Conservation (phyloP, 2,888 invertebrate genomes). For the Cryptocephalus primarius region DNA sequence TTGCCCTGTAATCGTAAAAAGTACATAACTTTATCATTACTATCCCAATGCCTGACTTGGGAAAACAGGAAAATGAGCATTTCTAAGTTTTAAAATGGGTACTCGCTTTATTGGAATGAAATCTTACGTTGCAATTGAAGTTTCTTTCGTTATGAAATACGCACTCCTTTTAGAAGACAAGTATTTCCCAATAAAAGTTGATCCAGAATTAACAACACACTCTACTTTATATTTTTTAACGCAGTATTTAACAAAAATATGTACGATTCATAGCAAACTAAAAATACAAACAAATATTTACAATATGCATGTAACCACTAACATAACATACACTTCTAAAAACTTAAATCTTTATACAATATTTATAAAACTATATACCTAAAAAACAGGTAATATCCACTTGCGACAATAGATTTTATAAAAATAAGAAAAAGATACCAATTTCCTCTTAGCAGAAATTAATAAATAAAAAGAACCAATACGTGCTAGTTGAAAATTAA, state of each 20-base stretch:
- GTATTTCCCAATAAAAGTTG: no score
- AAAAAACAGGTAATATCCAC: slow-evolving; percentile 12
- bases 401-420: no score
- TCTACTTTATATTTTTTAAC: background rate
- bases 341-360: slow-evolving; percentile 10
- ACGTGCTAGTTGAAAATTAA: background rate
- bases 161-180: no score
- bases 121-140: no score
- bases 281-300: slow-evolving; percentile 28
- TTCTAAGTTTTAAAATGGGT: no score
- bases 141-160: no score
- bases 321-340: slow-evolving; percentile 10
- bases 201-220: no score
- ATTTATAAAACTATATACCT: slow-evolving; percentile 9
- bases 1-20: no score
- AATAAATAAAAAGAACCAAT: slow-evolving; percentile 2
- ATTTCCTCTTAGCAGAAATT: slow-evolving; percentile 5
- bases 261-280: slow-evolving; percentile 19
- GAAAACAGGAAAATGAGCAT: no score
- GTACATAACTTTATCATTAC: no score
- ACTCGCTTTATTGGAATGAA: no score
- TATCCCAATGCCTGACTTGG: no score
- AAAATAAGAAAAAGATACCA: slow-evolving; percentile 11
- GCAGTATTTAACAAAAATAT: slow-evolving; percentile 21
- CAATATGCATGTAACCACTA: slow-evolving; percentile 16